Evolutionary conservation across 2,113 vertebrate genomes (phyloP).

Genomic region (Gavialis gangeticus): DNA sequence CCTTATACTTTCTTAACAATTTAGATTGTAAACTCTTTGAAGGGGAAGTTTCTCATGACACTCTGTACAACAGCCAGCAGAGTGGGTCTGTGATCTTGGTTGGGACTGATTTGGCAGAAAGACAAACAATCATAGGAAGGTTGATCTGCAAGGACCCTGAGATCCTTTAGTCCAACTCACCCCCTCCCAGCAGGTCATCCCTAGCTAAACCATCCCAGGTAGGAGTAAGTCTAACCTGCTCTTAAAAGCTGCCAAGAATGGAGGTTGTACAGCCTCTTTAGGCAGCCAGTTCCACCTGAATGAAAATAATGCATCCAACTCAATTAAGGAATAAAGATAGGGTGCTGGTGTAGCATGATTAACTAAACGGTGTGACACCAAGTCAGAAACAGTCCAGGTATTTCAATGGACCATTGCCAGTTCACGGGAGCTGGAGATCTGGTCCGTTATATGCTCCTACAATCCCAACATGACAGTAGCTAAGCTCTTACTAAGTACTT

Average conservation of each 20-base stretch:
- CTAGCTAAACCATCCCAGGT: too few relatives aligned
- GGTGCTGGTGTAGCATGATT: neutral
- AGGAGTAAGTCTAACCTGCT: too few relatives aligned
- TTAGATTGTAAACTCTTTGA: neutral
- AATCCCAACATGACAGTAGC: neutral
- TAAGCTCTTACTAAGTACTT: neutral
- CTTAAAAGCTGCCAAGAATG: too few relatives aligned
- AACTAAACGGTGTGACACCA: neutral
- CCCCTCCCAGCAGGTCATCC: too few relatives aligned
- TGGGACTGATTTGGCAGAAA: neutral
- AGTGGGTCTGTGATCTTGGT: fast-evolving
- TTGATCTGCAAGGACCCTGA: too few relatives aligned
- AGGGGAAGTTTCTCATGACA: neutral
- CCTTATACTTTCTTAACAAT: neutral
- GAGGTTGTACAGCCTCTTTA: too few relatives aligned
- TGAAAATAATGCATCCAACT: neutral
- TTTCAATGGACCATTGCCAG: neutral
- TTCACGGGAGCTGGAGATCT: neutral
- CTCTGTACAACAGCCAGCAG: neutral
- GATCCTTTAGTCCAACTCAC: too few relatives aligned
- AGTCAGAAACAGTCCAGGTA: too few relatives aligned
- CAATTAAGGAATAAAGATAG: neutral
- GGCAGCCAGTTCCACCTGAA: too few relatives aligned
- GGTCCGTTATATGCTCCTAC: neutral
- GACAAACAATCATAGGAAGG: neutral